Conservation (phyloP, 2,888 invertebrate genomes). For the Psylliodes chrysocephalus region DNA sequence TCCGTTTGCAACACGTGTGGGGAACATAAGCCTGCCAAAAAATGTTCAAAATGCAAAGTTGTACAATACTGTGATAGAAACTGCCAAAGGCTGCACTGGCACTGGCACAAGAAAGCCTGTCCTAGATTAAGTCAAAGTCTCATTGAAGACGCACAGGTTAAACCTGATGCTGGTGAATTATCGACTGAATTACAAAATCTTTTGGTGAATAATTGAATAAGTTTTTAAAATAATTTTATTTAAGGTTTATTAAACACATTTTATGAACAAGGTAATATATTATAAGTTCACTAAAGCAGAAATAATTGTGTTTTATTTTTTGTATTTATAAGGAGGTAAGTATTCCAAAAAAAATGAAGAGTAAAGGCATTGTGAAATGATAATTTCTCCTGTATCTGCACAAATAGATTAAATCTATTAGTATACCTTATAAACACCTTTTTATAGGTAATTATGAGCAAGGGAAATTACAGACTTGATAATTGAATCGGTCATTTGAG, state of each 20-base stretch:
- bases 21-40: conserved; percentile 88
- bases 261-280: conserved; percentile 22
- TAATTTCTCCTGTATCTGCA: too few species aligned
- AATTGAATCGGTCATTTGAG: too few species aligned
- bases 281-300: conserved; percentile 14
- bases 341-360: too few species aligned
- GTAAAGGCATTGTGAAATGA: too few species aligned
- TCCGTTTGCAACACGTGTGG: conserved; percentile 87
- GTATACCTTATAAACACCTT: too few species aligned
- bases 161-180: conserved; percentile 52
- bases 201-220: conserved; percentile 46
- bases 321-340: too few species aligned
- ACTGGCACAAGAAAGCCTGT: conserved; percentile 88
- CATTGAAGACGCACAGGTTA: conserved; percentile 37
- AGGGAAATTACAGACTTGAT: too few species aligned
- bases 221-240: conserved; percentile 16
- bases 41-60: conserved; percentile 93
- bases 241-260: conserved; percentile 10
- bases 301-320: conserved; percentile 5
- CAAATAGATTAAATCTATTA: too few species aligned
- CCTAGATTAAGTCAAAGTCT: conserved; percentile 67
- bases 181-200: conserved; percentile 56
- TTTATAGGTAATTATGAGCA: too few species aligned
- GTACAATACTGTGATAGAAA: conserved; percentile 94
- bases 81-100: conserved; percentile 95